These are phyloP conservation scores for Melanostigma gelatinosum DNA, from an alignment of 2,113 vertebrate species.

Conservation along the genomic window DNA sequence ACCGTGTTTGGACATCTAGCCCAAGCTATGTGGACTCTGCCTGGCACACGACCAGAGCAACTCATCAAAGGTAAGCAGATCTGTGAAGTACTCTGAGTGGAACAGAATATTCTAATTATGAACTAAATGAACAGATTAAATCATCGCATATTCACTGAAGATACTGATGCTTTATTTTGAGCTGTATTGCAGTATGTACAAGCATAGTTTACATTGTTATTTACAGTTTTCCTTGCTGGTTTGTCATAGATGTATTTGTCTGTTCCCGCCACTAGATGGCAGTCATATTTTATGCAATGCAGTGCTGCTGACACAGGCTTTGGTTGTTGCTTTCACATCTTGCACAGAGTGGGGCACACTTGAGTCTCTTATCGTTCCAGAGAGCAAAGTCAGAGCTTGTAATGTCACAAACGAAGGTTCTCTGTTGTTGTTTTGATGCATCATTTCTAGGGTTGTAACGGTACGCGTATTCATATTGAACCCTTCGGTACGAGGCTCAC, in stretches of 20 bases:
- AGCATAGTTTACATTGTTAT: no score
- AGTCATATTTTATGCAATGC: constrained; percentile 26
- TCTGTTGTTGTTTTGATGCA: constrained; percentile 29
- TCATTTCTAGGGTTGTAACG: not conserved
- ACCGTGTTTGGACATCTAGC: constrained; percentile 96
- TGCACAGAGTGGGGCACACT: constrained; percentile 3
- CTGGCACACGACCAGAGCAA: constrained; percentile 93
- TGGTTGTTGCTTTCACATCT: constrained; percentile 29
- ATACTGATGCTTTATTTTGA: not conserved
- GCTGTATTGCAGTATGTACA: not conserved
- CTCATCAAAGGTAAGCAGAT: constrained; percentile 92
- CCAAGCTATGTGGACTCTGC: constrained; percentile 98
- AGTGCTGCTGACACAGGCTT: constrained; percentile 14
- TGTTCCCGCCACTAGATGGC: constrained; percentile 70
- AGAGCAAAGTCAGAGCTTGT: constrained; percentile 24
- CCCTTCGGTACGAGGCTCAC: no score
- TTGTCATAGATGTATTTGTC: not conserved
- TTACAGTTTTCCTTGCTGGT: not conserved
- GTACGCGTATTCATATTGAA: no score
- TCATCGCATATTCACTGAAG: not conserved
- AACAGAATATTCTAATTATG: not conserved
- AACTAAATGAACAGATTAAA: not conserved
- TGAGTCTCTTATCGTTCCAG: constrained; percentile 29
- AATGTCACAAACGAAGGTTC: constrained; percentile 4
- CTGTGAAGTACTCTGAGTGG: not conserved